Evolutionary conservation across 2,888 invertebrate species (phyloP).

Genomic region (Toxonevra muliebris): DNA sequence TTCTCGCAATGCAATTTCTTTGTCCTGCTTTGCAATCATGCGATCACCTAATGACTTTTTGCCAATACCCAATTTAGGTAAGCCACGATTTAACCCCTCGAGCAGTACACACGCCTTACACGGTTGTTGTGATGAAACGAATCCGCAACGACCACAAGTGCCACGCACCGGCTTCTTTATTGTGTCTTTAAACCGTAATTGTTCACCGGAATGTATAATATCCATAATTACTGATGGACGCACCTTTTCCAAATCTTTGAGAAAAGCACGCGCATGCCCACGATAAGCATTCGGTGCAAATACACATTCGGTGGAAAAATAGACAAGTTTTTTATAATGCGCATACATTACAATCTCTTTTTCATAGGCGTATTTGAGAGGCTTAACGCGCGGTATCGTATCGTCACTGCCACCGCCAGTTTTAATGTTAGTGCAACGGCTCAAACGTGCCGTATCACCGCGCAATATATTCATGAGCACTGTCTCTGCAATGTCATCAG

Average conservation of each 20-base stretch:
- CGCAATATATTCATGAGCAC: conserved; percentile 97
- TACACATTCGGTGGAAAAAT: conserved; percentile 98
- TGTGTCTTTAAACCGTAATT: conserved; percentile 81
- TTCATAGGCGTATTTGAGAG: conserved; percentile 96
- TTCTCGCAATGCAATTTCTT: conserved; percentile 58
- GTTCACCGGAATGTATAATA: conserved; percentile 92
- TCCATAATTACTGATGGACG: conserved; percentile 92
- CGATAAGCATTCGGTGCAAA: conserved; percentile 98
- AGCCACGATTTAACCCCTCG: conserved; percentile 93
- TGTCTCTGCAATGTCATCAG: conserved; percentile 98
- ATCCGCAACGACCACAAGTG: conserved; percentile 86
- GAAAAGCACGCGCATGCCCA: conserved; percentile 86
- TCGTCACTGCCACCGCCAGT: conserved; percentile 78
- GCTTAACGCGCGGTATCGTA: conserved; percentile 90
- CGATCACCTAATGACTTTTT: conserved; percentile 83
- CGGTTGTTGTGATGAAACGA: conserved; percentile 89
- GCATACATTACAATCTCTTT: conserved; percentile 99
- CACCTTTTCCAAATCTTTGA: conserved; percentile 95
- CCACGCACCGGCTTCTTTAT: conserved; percentile 84
- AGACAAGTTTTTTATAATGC: conserved; percentile 92
- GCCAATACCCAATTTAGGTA: conserved; percentile 90
- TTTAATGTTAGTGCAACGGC: conserved; percentile 88
- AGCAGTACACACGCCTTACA: conserved; percentile 97
- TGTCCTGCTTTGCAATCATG: conserved; percentile 70
- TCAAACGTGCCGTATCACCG: conserved; percentile 93